Evolutionary conservation across 2,888 invertebrate species (phyloP).

Genomic region (Metopia argyrocephala): DNA sequence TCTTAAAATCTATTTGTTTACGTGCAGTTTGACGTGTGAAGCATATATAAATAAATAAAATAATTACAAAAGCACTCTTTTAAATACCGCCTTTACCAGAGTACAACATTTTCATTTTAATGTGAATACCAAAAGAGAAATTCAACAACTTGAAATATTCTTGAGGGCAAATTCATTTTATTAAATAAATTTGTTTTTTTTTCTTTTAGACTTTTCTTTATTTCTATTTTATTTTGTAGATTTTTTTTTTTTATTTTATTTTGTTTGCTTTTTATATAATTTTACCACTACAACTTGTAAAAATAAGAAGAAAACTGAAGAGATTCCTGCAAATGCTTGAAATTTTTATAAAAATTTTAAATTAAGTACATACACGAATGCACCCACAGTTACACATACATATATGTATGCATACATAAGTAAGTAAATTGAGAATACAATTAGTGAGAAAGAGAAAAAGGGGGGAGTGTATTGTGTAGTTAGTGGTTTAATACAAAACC

Average conservation of each 20-base stretch:
- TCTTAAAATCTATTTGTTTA: no score
- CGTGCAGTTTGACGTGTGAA: no score
- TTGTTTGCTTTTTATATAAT: not conserved
- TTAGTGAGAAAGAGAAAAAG: not conserved
- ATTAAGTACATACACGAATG: not conserved
- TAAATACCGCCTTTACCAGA: not conserved
- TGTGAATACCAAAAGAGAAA: not conserved
- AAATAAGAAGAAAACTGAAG: not conserved
- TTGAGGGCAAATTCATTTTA: not conserved
- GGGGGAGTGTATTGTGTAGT: not conserved
- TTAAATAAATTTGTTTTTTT: not conserved
- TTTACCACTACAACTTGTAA: slow-evolving; percentile 2
- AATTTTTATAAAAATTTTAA: slow-evolving; percentile 1
- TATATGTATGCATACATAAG: not conserved
- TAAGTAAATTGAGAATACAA: not conserved
- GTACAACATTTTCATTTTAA: not conserved
- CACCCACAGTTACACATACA: no score
- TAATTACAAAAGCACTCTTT: not conserved
- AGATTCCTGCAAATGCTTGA: slow-evolving; percentile 13
- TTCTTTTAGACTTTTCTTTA: not conserved
- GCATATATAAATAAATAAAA: no score
- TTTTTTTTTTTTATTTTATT: not conserved
- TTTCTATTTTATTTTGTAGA: not conserved
- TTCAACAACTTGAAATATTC: slow-evolving; percentile 10
- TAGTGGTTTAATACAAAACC: not conserved